These are phyloP conservation scores for Oreochromis niloticus DNA, from an alignment of 2,113 vertebrate species.

Conservation along the genomic window DNA sequence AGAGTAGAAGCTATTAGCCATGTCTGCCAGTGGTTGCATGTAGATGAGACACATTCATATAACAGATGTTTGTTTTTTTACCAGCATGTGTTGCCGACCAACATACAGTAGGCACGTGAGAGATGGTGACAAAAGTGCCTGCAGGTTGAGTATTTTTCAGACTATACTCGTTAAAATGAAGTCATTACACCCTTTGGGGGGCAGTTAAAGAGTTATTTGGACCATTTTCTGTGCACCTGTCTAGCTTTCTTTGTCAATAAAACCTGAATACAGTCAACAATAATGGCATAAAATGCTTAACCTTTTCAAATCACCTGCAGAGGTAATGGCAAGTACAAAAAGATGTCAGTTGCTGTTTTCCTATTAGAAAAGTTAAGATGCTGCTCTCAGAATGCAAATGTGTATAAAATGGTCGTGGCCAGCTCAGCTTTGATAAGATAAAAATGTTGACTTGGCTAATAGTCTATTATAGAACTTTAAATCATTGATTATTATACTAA, in stretches of 20 bases:
- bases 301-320: not conserved
- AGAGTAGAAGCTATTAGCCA: constrained; percentile 35
- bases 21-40: not conserved
- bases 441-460: not conserved
- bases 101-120: constrained; percentile 18
- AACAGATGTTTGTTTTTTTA: not conserved
- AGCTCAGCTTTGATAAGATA: not conserved
- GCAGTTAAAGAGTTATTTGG: accelerated
- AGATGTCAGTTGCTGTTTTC: not conserved
- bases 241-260: not conserved
- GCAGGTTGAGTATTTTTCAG: not conserved
- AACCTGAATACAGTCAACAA: not conserved
- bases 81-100: not conserved
- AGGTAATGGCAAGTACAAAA: not conserved
- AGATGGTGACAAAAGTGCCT: not conserved
- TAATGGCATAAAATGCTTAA: not conserved
- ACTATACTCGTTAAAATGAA: not conserved
- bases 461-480: not conserved
- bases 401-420: not conserved
- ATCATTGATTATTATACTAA: not conserved
- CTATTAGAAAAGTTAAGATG: not conserved
- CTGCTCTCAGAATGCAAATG: not conserved
- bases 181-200: not conserved
- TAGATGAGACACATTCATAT: not conserved
- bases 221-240: not conserved